These are phyloP conservation scores for Cryptus armator DNA, from an alignment of 2,888 invertebrate species.

Conservation along the genomic window DNA sequence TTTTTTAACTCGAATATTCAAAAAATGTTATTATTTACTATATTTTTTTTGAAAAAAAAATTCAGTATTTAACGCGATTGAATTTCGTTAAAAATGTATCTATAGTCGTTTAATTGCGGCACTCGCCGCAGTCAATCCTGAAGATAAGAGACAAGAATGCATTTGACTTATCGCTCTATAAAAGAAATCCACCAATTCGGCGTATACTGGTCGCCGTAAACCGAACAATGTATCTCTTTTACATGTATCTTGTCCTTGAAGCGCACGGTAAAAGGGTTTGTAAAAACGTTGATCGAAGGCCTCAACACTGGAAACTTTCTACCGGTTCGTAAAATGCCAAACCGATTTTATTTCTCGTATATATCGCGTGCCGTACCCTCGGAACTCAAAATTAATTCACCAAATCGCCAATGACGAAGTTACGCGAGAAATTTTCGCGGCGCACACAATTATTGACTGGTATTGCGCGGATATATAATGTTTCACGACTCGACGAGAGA, in stretches of 20 bases:
- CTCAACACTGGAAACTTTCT: slow-evolving; percentile 7
- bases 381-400: too few relatives aligned
- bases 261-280: neutral
- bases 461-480: neutral
- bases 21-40: too few relatives aligned
- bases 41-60: too few relatives aligned
- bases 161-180: neutral
- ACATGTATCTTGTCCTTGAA: slow-evolving; percentile 7
- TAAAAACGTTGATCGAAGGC: neutral
- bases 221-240: neutral
- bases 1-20: too few relatives aligned
- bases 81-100: too few relatives aligned
- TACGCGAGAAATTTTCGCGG: neutral
- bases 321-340: slow-evolving; percentile 7
- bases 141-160: neutral
- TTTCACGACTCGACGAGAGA: neutral
- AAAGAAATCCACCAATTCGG: neutral
- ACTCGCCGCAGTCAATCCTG: too few relatives aligned
- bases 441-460: neutral
- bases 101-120: too few relatives aligned
- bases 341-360: neutral
- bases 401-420: neutral
- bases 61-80: too few relatives aligned
- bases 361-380: too few relatives aligned
- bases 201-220: neutral